Evolutionary conservation across 92 coral and sea anemone genomes (phyloP).

Genomic region (Galaxea fascicularis): DNA sequence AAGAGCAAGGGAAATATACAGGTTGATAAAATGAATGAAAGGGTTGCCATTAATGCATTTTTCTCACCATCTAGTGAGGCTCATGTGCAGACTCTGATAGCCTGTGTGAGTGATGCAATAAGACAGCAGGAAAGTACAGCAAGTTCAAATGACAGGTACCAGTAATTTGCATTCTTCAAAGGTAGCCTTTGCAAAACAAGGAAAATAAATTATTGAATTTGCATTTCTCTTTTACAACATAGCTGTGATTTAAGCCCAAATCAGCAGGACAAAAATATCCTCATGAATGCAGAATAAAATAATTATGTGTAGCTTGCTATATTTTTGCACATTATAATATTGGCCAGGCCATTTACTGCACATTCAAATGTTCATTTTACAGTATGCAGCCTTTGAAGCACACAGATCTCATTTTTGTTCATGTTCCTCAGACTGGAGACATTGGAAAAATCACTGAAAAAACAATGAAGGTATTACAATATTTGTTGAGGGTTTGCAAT

Average conservation of each 20-base stretch:
- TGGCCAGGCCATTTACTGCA: background rate
- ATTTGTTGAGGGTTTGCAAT: background rate
- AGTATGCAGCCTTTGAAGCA: slow-evolving; percentile 65
- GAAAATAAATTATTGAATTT: background rate
- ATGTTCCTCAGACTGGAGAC: slow-evolving; percentile 86
- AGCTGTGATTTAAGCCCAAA: no score
- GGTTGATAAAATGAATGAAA: no score
- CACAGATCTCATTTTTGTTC: slow-evolving; percentile 83
- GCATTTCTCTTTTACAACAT: no score
- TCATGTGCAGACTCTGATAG: slow-evolving; percentile 74
- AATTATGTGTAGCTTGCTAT: no score
- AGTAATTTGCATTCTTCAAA: background rate
- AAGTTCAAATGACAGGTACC: slow-evolving; percentile 20
- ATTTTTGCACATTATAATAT: no score
- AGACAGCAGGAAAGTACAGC: slow-evolving; percentile 27
- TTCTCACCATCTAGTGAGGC: slow-evolving; percentile 65
- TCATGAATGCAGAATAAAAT: no score
- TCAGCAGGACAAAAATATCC: no score
- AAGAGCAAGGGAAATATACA: no score
- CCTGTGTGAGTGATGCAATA: slow-evolving; percentile 79
- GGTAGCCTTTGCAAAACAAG: background rate
- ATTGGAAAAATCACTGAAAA: slow-evolving; percentile 86
- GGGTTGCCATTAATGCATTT: background rate
- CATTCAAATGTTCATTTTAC: slow-evolving; percentile 4
- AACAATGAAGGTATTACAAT: slow-evolving; percentile 71